phyloP scores from a whole-genome alignment of 2,888 invertebrate genomes.

The Polyommatus iphigenia region DNA sequence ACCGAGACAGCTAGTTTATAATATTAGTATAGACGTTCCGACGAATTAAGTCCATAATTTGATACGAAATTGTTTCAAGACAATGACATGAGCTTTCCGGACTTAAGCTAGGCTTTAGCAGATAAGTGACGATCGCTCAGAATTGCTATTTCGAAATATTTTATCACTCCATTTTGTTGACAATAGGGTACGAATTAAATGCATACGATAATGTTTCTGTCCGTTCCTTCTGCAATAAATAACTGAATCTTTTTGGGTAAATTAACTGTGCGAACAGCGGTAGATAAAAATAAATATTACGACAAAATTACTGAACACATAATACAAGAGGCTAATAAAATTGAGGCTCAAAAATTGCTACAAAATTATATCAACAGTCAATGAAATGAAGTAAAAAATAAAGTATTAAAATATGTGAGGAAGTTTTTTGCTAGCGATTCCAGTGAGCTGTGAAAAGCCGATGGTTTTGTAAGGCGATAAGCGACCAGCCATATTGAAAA shows the following conservation, averaged over 20 bases:
- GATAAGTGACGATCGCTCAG: not conserved
- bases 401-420: not conserved
- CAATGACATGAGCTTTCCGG: not conserved
- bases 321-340: too few species aligned
- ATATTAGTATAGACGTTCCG: not conserved
- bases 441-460: slow-evolving; percentile 3
- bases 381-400: not conserved
- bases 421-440: not conserved
- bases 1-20: too few species aligned
- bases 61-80: not conserved
- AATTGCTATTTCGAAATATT: not conserved
- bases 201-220: too few species aligned
- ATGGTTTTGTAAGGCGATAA: not conserved
- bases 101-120: not conserved
- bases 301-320: too few species aligned
- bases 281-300: too few species aligned
- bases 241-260: too few species aligned
- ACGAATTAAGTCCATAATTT: not conserved
- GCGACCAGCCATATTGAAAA: not conserved
- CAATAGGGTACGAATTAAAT: too few species aligned
- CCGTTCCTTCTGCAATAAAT: too few species aligned
- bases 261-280: too few species aligned
- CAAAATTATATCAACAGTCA: not conserved
- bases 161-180: not conserved
- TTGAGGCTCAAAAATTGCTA: not conserved